A percentile compares a stretch with the other conserved stretches of the same genome.
phyloP scores from a whole-genome alignment of 1,140 invertebrate species.

The Trissolcus basalis region DNA sequence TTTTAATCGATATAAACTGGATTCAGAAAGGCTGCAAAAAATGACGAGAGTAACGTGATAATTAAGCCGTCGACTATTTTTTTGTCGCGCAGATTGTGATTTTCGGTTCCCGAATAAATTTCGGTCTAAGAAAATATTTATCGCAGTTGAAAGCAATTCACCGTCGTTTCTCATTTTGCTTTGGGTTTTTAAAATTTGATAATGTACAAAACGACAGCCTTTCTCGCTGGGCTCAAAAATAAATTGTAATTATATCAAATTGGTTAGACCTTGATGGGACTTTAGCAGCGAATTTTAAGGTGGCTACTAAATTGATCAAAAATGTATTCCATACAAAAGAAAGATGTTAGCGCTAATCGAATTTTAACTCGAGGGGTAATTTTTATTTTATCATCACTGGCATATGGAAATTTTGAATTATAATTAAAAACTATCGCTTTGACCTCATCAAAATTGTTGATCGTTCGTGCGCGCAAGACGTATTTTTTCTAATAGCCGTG shows the following conservation, averaged over 20 bases:
- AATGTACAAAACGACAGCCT: too few relatives aligned
- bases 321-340: slow-evolving; percentile 1
- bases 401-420: slow-evolving; percentile 19
- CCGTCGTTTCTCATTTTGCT: too few relatives aligned
- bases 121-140: too few relatives aligned
- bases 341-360: slow-evolving; percentile 11
- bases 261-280: too few relatives aligned
- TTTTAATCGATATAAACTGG: slow-evolving; percentile 36
- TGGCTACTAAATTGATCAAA: too few relatives aligned
- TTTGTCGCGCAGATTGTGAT: neutral
- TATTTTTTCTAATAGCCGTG: slow-evolving; percentile 12
- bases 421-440: slow-evolving; percentile 22
- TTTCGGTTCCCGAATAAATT: too few relatives aligned
- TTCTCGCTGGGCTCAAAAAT: too few relatives aligned
- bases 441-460: slow-evolving; percentile 32
- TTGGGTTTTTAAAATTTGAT: too few relatives aligned
- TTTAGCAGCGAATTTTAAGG: too few relatives aligned
- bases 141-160: too few relatives aligned
- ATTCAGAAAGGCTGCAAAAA: slow-evolving; percentile 8
- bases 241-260: too few relatives aligned
- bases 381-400: slow-evolving; percentile 24
- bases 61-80: slow-evolving; percentile 16
- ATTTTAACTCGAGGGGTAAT: slow-evolving; percentile 21
- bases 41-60: slow-evolving; percentile 4
- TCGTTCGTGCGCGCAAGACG: slow-evolving; percentile 8